Conservation (phyloP, 2,113 vertebrate species). For the Gracilinanus agilis region DNA sequence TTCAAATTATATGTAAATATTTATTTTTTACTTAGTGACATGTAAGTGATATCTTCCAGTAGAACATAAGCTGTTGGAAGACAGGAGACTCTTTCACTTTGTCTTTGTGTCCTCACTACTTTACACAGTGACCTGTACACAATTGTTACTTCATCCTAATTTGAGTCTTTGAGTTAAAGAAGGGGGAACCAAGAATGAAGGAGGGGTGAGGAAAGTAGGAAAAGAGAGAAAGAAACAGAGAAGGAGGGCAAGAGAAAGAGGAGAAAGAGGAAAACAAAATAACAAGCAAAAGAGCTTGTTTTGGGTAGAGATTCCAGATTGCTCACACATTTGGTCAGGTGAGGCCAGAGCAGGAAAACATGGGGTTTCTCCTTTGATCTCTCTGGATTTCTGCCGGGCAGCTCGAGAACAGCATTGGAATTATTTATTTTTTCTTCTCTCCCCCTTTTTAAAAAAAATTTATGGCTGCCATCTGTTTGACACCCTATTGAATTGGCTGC, state of each 20-base stretch:
- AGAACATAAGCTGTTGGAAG: not conserved
- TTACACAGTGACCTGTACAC: not conserved
- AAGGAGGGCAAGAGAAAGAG: not conserved
- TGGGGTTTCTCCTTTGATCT: constrained; percentile 83
- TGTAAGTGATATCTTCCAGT: not conserved
- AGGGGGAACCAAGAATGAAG: not conserved
- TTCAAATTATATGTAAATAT: not conserved
- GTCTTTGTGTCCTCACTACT: not conserved
- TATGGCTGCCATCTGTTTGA: constrained; percentile 82
- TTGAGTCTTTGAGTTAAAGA: not conserved
- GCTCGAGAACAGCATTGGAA: constrained; percentile 79
- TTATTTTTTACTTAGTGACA: not conserved
- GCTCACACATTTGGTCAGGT: constrained; percentile 83
- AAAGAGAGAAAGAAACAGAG: not conserved
- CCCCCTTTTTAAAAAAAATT: constrained; percentile 31
- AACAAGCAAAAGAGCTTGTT: constrained; percentile 70
- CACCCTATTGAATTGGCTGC: constrained; percentile 74
- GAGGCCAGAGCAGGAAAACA: constrained; percentile 77
- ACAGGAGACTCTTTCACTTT: not conserved
- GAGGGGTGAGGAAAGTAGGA: not conserved
- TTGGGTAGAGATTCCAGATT: constrained; percentile 78
- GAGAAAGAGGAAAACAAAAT: constrained; percentile 61
- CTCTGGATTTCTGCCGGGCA: constrained; percentile 78
- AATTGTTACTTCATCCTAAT: not conserved
- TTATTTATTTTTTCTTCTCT: constrained; percentile 74